Evolutionary conservation across 2,797 vertebrate genomes (phyloP), one percentile per base, ranked within the genome.

Genomic region (Eleutherodactylus coqui): DNA sequence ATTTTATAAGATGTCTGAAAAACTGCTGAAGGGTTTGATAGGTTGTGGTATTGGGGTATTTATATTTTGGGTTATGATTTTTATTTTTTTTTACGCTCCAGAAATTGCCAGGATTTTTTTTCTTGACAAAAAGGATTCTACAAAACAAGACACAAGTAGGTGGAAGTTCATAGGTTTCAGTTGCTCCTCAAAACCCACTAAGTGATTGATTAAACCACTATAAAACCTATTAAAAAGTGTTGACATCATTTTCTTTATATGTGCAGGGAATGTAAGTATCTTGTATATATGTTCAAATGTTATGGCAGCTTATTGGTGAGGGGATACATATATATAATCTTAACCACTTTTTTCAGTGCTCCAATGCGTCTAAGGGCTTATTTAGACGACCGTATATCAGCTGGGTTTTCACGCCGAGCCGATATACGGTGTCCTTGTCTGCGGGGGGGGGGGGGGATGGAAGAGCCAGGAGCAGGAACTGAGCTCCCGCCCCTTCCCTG

Each of bases 21-120:
- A 93, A 94, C 95, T 95, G 93, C 93, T 94, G 94, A 92, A 89
- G 89, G 92, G 91, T 88, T 88, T 92, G 90, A 90, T 88, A 90
- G 83, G 89, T 89, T 91, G 88, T 51, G 73, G 43, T 89, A 87
- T 84, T 89, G 85, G 88, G 82, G 83, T 92, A 91, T 91, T 90
- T 92, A 91, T 92, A 89, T 88, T 90, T 89, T 90, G 89, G 88
- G 80, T 90, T 86, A 89, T 62, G 53, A 79, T n/a, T 32, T 86
- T 90, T 90, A 89, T 88, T 89, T 91, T 86, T 79, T 87, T 90
- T 90, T 79, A 2, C 0, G 32, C 62, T 2, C 70, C 36, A 49
- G 32, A 82, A 45, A 21, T 24, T 34, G 47, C 70, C n/a, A 13
- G 34, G 3, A 0, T 55, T 53, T 60, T 67, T 41, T 43, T 27